Conservation (phyloP, 2,888 invertebrate genomes). For the Gnatocerus cornutus region DNA sequence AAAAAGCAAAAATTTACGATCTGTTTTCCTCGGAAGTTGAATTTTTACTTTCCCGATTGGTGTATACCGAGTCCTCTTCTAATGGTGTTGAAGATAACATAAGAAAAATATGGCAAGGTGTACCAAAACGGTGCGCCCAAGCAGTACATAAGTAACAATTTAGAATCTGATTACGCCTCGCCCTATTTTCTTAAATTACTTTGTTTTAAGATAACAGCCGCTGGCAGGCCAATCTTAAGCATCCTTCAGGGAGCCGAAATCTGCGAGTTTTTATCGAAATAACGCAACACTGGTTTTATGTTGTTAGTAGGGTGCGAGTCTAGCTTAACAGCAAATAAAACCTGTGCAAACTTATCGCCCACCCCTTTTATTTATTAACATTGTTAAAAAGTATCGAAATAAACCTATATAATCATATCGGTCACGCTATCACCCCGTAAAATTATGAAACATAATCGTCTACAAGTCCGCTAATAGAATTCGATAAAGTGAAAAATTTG, state of each 20-base stretch:
- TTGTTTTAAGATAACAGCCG: conserved; percentile 15
- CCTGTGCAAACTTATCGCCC: conserved; percentile 11
- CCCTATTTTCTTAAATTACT: conserved; percentile 13
- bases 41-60: not conserved
- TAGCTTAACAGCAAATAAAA: conserved; percentile 26
- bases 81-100: conserved; percentile 3
- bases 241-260: conserved; percentile 6
- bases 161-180: conserved; percentile 7
- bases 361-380: conserved; percentile 18
- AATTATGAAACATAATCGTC: conserved; percentile 43
- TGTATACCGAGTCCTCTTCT: not conserved
- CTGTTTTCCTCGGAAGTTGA: too few relatives aligned
- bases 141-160: conserved; percentile 13
- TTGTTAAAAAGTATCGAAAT: conserved; percentile 26
- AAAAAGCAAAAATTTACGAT: too few relatives aligned
- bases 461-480: conserved; percentile 18
- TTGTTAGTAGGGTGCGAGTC: conserved; percentile 1
- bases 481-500: conserved; percentile 16
- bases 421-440: conserved; percentile 43
- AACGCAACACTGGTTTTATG: conserved; percentile 13
- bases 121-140: not conserved
- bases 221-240: conserved; percentile 9
- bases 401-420: conserved; percentile 41
- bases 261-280: conserved; percentile 11
- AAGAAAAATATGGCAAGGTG: conserved; percentile 5